These are phyloP conservation scores for Troides helena DNA, from an alignment of 2,888 invertebrate species.

Conservation along the genomic window DNA sequence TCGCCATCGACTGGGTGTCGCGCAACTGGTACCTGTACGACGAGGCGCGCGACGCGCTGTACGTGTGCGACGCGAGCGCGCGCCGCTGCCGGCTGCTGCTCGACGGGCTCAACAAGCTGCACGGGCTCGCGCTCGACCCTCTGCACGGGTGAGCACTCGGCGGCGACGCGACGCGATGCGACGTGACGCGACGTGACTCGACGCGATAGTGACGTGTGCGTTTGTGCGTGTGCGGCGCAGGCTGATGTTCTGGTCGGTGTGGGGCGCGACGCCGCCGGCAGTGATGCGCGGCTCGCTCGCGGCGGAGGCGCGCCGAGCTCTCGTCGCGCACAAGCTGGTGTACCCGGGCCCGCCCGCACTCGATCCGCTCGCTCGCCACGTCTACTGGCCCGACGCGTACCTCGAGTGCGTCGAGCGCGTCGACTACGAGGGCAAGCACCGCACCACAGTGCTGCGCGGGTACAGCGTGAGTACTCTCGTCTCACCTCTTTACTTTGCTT, in stretches of 20 bases:
- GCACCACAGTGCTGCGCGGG: conserved; percentile 81
- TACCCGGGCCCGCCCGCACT: conserved; percentile 87
- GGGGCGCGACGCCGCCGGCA: conserved; percentile 83
- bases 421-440: conserved; percentile 86
- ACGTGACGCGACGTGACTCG: too few relatives aligned
- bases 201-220: too few relatives aligned
- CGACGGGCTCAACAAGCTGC: conserved; percentile 84
- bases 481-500: too few relatives aligned
- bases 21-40: conserved; percentile 93
- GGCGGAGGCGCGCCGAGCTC: conserved; percentile 80
- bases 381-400: conserved; percentile 91
- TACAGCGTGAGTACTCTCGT: conserved; percentile 58
- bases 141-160: conserved; percentile 41
- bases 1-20: conserved; percentile 91
- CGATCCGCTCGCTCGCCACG: conserved; percentile 84
- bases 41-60: conserved; percentile 83
- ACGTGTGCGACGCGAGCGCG: conserved; percentile 84
- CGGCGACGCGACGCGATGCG: too few relatives aligned
- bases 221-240: conserved; percentile 49
- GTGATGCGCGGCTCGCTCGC: conserved; percentile 84
- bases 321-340: conserved; percentile 85
- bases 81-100: conserved; percentile 84
- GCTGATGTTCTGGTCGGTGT: conserved; percentile 88
- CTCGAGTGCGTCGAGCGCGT: conserved; percentile 88
- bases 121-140: conserved; percentile 90